Base-by-base conservation (phyloP, 1,140 invertebrate genomes). In the Megalopta genalis region DNA sequence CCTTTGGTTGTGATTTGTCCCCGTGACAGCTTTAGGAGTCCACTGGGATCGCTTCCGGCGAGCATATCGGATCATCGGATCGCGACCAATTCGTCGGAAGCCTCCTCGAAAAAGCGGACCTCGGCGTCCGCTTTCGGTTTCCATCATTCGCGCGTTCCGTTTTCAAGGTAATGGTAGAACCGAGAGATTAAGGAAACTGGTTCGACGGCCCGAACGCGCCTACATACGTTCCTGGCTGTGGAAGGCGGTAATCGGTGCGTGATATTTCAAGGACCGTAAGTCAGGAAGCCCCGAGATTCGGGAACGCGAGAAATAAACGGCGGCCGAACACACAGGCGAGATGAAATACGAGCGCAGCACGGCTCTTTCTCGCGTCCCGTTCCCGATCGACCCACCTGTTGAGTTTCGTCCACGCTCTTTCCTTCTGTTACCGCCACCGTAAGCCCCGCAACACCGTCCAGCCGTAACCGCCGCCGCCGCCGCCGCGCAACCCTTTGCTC, bases 261-360 rank as follows among this genome's bases (percentile, higher is more conserved):
- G 37, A 72, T 63, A 76, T 69, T 71, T 78, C 83, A 81, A 85
- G 62, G 74, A 62, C 57, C 84, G 84, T 85, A 85, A 85, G 84
- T 78, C 83, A 85, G 83, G 84, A 85, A 85, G 84, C 84, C 66
- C 62, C 70, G 49, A 84, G 70, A 65, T 82, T 85, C 76, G 80
- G 75, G 74, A 85, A 85, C 84, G 84, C 81, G 84, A 85, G 84
- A 86, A 86, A 85, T 86, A 85, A 86, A 68, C 67, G 74, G 70
- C 63, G 59, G 32, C 62, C 65, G 57, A 69, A 84, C 60, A 57
- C 60, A 57, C 18, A 52, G 16, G 52, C 60, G 54, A 84, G 39
- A 86, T 85, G 84, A 85, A 85, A 85, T 85, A 85, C 79, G 84
- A 85, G 84, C 83, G 78, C 69, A 32, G 42, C 70, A 25, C 77